phyloP scores from a whole-genome alignment of 2,888 invertebrate species.

The Lordiphosa fenestrarum region DNA sequence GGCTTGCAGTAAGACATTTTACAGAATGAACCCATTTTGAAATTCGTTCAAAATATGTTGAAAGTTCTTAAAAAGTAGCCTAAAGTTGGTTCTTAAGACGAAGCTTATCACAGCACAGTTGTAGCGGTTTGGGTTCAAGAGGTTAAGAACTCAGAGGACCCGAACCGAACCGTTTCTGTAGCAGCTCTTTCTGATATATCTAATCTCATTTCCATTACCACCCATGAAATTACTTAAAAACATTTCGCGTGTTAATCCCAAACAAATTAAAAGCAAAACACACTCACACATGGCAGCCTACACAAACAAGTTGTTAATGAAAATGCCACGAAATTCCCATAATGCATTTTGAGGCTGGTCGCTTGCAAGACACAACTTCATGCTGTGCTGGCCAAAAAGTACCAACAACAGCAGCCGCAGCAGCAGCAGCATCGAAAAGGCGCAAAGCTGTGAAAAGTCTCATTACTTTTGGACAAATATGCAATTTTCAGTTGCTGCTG shows the following conservation, averaged over 20 bases:
- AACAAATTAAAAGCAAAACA: constrained; percentile 66
- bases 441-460: constrained; percentile 74
- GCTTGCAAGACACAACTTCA: constrained; percentile 50
- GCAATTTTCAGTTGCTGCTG: constrained; percentile 57
- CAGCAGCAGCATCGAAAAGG: constrained; percentile 15
- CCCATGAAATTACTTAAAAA: too few species aligned
- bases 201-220: too few species aligned
- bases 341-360: constrained; percentile 59
- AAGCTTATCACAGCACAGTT: too few species aligned
- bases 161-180: too few species aligned
- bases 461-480: constrained; percentile 75
- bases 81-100: too few species aligned
- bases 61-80: too few species aligned
- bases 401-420: constrained; percentile 3
- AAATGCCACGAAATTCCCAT: constrained; percentile 77
- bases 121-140: too few species aligned
- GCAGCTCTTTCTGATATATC: too few species aligned
- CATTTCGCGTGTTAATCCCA: constrained; percentile 65
- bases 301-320: constrained; percentile 64
- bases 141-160: too few species aligned
- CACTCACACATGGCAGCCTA: constrained; percentile 10
- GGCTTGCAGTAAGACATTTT: too few species aligned
- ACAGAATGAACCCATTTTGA: too few species aligned
- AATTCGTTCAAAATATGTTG: too few species aligned
- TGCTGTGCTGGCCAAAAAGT: constrained; percentile 45